phyloP scores from a whole-genome alignment of 2,113 vertebrate species.

The Ceratotherium simum region DNA sequence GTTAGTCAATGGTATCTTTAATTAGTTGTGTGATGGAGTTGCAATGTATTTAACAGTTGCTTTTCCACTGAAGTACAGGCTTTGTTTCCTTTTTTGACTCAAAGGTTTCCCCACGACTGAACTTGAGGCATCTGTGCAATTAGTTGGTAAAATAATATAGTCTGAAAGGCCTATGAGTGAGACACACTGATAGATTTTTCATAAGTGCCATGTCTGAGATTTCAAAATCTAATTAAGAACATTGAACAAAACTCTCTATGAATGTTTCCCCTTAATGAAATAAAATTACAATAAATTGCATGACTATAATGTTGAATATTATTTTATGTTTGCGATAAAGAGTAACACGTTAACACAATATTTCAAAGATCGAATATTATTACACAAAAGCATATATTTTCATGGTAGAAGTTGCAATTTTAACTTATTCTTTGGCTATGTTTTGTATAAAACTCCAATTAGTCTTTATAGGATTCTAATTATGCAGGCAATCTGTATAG shows the following conservation, averaged over 20 bases:
- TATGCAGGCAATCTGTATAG: not conserved
- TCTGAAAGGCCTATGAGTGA: not conserved
- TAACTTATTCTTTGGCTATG: not conserved
- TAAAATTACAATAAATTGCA: not conserved
- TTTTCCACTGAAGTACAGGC: not conserved
- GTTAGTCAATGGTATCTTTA: not conserved
- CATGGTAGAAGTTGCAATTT: constrained; percentile 8
- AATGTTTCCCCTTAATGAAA: not conserved
- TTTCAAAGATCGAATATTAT: constrained; percentile 38
- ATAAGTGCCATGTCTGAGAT: not conserved
- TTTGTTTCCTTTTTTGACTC: not conserved
- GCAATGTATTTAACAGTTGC: not conserved
- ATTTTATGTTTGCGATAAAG: constrained; percentile 19
- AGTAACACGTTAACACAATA: not conserved
- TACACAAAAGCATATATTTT: not conserved
- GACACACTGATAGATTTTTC: not conserved
- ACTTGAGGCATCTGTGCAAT: not conserved
- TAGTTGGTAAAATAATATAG: not conserved
- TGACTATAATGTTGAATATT: not conserved
- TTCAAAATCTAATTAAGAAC: constrained; percentile 43
- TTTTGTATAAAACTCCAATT: constrained; percentile 17
- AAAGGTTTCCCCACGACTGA: not conserved
- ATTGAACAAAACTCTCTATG: not conserved
- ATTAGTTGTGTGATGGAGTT: not conserved
- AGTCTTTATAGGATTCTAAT: not conserved